A percentile compares a stretch with the other conserved stretches of the same genome.
Evolutionary conservation across 2,113 vertebrate species (phyloP).

Genomic region (Microcebus murinus): DNA sequence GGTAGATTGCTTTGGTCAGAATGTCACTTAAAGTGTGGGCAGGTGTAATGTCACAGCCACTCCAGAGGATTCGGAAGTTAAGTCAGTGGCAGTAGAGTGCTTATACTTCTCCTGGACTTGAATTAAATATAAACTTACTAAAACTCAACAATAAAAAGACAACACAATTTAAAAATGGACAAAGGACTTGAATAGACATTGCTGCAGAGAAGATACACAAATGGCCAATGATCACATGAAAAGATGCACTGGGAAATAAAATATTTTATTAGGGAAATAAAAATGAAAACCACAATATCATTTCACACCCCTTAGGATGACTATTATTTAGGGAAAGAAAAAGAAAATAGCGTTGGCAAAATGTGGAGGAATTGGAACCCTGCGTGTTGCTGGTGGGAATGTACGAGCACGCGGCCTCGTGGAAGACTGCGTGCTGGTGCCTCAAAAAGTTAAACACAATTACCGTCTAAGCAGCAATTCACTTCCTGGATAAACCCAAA

Average conservation of each 20-base stretch:
- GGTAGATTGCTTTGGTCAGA: neutral
- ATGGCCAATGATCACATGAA: neutral
- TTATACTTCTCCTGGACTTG: neutral
- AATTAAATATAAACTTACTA: neutral
- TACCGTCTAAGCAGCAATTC: neutral
- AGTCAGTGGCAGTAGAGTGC: too few species aligned
- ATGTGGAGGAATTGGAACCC: neutral
- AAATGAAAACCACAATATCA: rapidly evolving
- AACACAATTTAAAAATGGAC: neutral
- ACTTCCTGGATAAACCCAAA: neutral
- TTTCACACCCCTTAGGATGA: neutral
- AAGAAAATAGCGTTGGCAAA: neutral
- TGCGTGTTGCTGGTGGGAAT: neutral
- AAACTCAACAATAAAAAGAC: neutral
- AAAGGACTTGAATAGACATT: neutral
- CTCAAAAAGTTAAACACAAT: neutral
- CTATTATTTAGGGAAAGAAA: neutral
- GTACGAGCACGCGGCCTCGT: neutral
- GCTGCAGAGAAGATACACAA: neutral
- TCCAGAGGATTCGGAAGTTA: rapidly evolving
- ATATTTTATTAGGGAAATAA: neutral
- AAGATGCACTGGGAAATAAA: neutral
- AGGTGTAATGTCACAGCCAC: rapidly evolving
- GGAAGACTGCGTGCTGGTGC: neutral
- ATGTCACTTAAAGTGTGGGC: neutral